Base-by-base conservation (phyloP, 35 echinoderm and acorn worm species). In the Holothuria glaberrima region DNA sequence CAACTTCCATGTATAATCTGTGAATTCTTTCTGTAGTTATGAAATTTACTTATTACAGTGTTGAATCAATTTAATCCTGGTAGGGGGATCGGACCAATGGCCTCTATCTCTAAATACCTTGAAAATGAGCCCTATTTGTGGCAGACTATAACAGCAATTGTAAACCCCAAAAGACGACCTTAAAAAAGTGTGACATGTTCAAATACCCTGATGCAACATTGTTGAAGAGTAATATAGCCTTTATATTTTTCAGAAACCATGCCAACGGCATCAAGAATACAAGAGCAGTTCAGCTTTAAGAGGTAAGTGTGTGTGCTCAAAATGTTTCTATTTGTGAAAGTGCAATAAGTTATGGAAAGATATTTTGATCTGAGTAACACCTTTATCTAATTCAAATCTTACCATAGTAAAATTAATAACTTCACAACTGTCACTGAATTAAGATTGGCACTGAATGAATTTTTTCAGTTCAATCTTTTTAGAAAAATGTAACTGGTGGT, bases 241-340 rank as follows among this genome's bases (percentile, higher is more conserved):
- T 78, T 25, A 5, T 78, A 20, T 48, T 24, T 48, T 48, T 78
- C 33, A 78, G 74, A 78, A 48, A 50, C 38, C 38, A 41, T 78
- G 74, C 50, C 36, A 48, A 7, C 74, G 74, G n/a, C 74, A 78
- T 78, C 44, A 41, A 78, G 36, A 78, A 14, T 78, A 78, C 74
- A 78, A 78, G 38, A 78, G 44, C 4, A 78, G 74, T 28, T 48
- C 38, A 26, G 21, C 74, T 48, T 78, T 78, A 6, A 78, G 74
- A 24, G 26, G 74, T 78, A 50, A 78, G 74, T 35, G 26, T 20
- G 3, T 52, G 26, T 7, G 69, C 31, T 9, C 19, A 20, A 41
- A 20, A 35, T 35, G 7, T 71, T 12, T 30, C 16, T 30, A 16
- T 30, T 16, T 28, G 33, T 31, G 68, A 30, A 7, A 13, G 6